These are phyloP conservation scores for Hirudo medicinalis DNA, from an alignment of 1,140 invertebrate genomes.

Conservation along the genomic window DNA sequence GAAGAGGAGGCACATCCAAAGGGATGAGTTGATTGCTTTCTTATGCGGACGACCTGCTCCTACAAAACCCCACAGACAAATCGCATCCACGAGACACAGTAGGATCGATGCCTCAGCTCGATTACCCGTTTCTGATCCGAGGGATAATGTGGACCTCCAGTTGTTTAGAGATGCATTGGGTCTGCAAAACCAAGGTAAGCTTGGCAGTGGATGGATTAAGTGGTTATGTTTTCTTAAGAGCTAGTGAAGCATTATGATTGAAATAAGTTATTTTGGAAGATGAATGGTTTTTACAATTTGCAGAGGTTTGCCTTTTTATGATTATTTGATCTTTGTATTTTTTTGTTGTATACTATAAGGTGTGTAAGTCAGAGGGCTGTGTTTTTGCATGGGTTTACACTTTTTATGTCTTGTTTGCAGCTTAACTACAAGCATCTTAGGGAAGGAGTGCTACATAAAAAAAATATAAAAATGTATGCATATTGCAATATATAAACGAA, in stretches of 20 bases:
- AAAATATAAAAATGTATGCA: no score
- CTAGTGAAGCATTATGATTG: not conserved
- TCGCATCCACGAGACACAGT: not conserved
- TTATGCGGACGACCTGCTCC: not conserved
- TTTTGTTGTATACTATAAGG: no score
- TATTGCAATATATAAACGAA: no score
- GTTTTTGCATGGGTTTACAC: no score
- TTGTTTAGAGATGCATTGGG: constrained; percentile 1
- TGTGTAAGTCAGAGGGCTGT: no score
- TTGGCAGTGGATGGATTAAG: not conserved
- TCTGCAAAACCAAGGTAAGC: constrained; percentile 2
- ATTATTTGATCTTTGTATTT: no score
- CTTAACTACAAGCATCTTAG: no score
- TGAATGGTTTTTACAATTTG: no score
- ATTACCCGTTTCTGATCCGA: not conserved
- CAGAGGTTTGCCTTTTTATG: no score
- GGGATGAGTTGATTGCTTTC: constrained; percentile 6
- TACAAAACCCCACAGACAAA: not conserved
- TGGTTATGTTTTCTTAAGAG: not conserved
- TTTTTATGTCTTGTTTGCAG: no score
- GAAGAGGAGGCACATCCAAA: not conserved
- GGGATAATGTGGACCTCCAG: constrained; percentile 3
- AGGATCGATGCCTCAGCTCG: not conserved
- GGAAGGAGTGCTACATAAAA: no score
- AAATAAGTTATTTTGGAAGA: no score